Base-by-base conservation (phyloP, 2,888 invertebrate genomes). In the Xanthia icteritia region DNA sequence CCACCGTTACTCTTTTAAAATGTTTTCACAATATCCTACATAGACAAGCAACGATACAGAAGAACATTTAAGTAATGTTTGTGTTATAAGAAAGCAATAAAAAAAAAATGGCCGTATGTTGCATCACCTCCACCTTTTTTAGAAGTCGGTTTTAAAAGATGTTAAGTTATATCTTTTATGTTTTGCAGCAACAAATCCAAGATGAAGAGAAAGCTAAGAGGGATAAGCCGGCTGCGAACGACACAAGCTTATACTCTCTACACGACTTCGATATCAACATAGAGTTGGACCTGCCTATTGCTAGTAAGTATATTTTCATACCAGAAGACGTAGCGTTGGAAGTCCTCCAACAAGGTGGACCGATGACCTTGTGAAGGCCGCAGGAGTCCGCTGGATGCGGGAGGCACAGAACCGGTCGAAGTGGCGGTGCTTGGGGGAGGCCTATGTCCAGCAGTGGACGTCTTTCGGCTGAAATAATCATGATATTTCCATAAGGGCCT, bases 231-330 rank as follows among this genome's bases (percentile, higher is more conserved):
- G 17, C 83, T 1, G 51, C 76, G 0, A 86, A 90, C 0, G 97
- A 97, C 83, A 91, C 94, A 2, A 97, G 97, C 80, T 85, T 97
- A 45, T 97, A 97, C 91, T 97, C 97, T 0, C 90, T 97, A 60
- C 99, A 99, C 93, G 99, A 99, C 95, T 99, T 99, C 95, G 99
- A 99, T 91, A 99, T 99, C 89, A 98, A 98, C 93, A 99, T 99
- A 85, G 99, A 99, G 93, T 94, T 99, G 76, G 99, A 99, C 94
- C 98, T 98, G 88, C 98, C 98, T 72, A 96, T 98, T 87, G 97
- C 98, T 86, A 98, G 98, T 98, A 93, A 97, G 97, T 97, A 85
- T 31, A 11, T 20, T 31, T 71, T 23, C 45, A n/a, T 48, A 42
- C 42, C 8, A 2, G 42, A 11, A 42, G 9, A 11, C 42, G 42